Percentiles rank a stretch among this genome's conserved stretches.
Evolutionary conservation across 2,797 vertebrate species (phyloP).

Genomic region (Crenuchus spilurus): DNA sequence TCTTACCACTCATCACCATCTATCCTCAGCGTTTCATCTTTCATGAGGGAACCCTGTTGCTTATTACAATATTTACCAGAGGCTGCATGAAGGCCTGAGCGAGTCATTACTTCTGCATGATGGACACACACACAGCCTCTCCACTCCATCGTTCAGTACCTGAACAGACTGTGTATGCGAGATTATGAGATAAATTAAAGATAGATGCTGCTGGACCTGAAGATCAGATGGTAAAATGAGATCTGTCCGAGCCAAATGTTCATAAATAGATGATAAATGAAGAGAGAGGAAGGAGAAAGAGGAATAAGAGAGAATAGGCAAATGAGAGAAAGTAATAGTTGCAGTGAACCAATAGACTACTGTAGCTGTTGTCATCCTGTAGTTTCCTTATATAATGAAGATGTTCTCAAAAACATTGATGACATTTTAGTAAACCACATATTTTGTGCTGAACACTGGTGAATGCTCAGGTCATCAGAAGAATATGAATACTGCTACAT

Average conservation of each 20-base stretch:
- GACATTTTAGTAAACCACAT: too few relatives aligned
- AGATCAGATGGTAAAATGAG: conserved; percentile 13
- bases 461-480: too few relatives aligned
- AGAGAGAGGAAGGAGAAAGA: background rate
- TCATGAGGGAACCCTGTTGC: conserved; percentile 31
- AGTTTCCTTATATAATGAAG: too few relatives aligned
- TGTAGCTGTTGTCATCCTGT: too few relatives aligned
- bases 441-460: too few relatives aligned
- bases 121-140: conserved; percentile 26
- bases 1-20: conserved; percentile 14
- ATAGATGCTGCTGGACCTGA: conserved; percentile 27
- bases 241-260: conserved; percentile 12
- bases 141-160: conserved; percentile 12
- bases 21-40: conserved; percentile 25
- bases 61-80: conserved; percentile 46
- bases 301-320: background rate
- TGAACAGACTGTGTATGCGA: conserved; percentile 24
- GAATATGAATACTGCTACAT: too few relatives aligned
- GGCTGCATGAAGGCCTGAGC: conserved; percentile 27
- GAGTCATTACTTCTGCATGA: conserved; percentile 40
- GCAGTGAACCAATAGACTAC: too few relatives aligned
- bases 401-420: too few relatives aligned
- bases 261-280: background rate
- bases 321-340: background rate
- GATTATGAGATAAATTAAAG: conserved; percentile 48